A percentile compares a stretch with the other conserved stretches of the same genome.
Conservation (phyloP, 2,113 vertebrate species). For the Montifringilla adamsi region DNA sequence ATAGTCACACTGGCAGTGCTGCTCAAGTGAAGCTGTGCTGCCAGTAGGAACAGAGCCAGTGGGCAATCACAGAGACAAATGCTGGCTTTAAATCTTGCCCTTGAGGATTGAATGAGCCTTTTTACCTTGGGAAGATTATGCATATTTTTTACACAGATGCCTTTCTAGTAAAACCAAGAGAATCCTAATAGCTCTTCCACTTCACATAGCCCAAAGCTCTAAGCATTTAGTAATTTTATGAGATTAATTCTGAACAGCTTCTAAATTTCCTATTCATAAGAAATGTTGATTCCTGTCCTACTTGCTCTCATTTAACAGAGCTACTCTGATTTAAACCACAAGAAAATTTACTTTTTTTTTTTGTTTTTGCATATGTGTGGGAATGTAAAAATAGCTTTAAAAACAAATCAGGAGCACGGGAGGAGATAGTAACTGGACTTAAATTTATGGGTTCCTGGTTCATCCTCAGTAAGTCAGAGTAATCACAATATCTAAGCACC, state of each 20-base stretch:
- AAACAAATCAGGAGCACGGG: neutral
- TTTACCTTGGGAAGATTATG: constrained; percentile 28
- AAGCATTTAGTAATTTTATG: neutral
- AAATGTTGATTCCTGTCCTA: neutral
- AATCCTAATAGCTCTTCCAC: neutral
- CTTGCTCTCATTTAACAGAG: neutral
- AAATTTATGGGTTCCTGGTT: neutral
- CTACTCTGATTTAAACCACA: neutral
- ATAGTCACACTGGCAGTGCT: neutral
- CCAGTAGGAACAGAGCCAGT: constrained; percentile 8
- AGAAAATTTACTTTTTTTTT: neutral
- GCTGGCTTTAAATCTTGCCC: constrained; percentile 19
- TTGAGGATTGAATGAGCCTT: neutral
- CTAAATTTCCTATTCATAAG: neutral
- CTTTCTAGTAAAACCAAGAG: neutral
- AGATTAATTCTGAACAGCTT: neutral
- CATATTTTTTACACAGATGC: neutral
- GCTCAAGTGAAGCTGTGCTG: neutral
- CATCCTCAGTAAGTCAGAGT: neutral
- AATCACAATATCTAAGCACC: neutral
- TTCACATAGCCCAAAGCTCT: neutral
- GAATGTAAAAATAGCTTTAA: neutral
- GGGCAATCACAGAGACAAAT: neutral
- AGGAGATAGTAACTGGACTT: neutral
- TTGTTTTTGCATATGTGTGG: neutral